A percentile compares a stretch with the other conserved stretches of the same genome.
Evolutionary conservation across 2,113 vertebrate genomes (phyloP).

Genomic region (Vombatus ursinus): DNA sequence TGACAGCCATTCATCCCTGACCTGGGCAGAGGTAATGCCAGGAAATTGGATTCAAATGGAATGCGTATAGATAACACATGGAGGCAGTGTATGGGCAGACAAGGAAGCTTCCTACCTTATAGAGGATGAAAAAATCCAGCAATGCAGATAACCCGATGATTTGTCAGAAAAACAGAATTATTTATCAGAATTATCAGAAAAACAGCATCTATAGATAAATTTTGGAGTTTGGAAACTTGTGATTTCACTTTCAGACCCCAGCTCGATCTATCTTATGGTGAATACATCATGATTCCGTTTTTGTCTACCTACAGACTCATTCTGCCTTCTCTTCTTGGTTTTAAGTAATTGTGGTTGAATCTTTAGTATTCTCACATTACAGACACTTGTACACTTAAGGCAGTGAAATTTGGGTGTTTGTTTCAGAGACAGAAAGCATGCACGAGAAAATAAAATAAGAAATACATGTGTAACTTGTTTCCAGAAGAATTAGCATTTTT

Average conservation of each 20-base stretch:
- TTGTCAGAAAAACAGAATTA: neutral
- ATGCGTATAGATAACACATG: slow-evolving; percentile 65
- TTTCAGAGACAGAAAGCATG: neutral
- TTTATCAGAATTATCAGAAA: slow-evolving; percentile 27
- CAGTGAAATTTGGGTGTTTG: neutral
- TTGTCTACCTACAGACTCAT: neutral
- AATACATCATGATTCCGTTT: neutral
- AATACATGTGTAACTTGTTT: neutral
- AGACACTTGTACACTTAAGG: neutral
- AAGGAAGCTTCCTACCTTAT: slow-evolving; percentile 22
- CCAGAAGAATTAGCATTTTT: neutral
- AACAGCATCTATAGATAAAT: neutral
- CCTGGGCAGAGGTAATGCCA: slow-evolving; percentile 82
- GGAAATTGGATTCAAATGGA: slow-evolving; percentile 81
- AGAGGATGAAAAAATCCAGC: neutral
- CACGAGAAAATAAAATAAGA: neutral
- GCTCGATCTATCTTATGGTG: neutral
- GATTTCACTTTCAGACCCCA: neutral
- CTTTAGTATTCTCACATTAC: slow-evolving; percentile 41
- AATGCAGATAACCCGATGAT: neutral
- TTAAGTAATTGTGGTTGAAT: neutral
- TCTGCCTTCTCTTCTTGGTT: no score
- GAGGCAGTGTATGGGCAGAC: slow-evolving; percentile 34
- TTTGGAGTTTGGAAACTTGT: neutral
- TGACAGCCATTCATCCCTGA: slow-evolving; percentile 85